A percentile compares a stretch with the other conserved stretches of the same genome.
Evolutionary conservation across 1,140 invertebrate species (phyloP).

Genomic region (Drosophila trapezifrons): DNA sequence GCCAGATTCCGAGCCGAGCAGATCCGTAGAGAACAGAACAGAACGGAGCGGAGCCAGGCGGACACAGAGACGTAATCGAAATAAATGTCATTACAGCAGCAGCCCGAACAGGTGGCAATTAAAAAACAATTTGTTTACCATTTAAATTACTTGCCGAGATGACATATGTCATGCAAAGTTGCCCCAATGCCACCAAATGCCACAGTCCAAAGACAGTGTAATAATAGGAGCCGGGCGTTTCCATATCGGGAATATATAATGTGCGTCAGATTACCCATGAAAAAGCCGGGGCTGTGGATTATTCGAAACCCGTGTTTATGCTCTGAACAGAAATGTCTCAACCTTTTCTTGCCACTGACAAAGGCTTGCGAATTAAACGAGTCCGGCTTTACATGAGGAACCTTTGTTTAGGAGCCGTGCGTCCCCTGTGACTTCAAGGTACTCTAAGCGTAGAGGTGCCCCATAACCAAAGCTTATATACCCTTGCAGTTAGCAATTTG

Average conservation of each 20-base stretch:
- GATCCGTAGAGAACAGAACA: background rate
- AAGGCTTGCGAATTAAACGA: background rate
- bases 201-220: constrained; percentile 44
- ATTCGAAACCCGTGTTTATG: background rate
- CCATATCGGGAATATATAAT: background rate
- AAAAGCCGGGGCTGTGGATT: background rate
- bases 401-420: too few species aligned
- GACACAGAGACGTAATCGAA: constrained; percentile 62
- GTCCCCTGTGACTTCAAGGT: too few species aligned
- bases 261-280: constrained; percentile 3
- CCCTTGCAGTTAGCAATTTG: too few species aligned
- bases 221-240: constrained; percentile 26
- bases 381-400: background rate
- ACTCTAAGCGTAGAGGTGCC: too few species aligned
- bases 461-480: too few species aligned
- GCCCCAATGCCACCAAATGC: constrained; percentile 28
- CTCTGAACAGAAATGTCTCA: constrained; percentile 8
- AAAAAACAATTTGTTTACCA: constrained; percentile 77
- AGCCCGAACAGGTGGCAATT: constrained; percentile 71
- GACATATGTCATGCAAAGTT: constrained; percentile 73
- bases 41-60: constrained; percentile 3
- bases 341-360: background rate
- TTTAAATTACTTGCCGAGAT: constrained; percentile 74
- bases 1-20: constrained; percentile 38
- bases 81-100: constrained; percentile 71